Evolutionary conservation across 1,140 invertebrate genomes (phyloP).

Genomic region (Hycleus cichorii): DNA sequence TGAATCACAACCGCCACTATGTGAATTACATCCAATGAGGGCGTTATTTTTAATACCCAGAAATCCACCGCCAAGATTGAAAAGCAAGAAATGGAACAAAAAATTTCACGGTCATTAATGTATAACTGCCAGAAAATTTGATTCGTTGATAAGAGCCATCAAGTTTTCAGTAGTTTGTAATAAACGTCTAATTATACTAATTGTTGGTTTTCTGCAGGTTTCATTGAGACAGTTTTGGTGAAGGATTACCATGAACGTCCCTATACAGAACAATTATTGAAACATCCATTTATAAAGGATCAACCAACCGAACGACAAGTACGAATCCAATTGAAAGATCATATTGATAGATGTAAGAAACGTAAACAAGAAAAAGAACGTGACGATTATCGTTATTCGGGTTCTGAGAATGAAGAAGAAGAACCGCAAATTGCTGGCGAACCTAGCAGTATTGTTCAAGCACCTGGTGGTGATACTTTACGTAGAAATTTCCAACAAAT

Average conservation of each 20-base stretch:
- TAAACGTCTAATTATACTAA: not conserved
- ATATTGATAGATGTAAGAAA: conserved; percentile 96
- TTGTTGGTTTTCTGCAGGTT: conserved; percentile 39
- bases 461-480: conserved; percentile 81
- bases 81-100: conserved; percentile 97
- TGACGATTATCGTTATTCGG: conserved; percentile 77
- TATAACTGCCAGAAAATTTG: too few relatives aligned
- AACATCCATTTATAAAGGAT: conserved; percentile 96
- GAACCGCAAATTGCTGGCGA: conserved; percentile 77
- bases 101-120: conserved; percentile 66
- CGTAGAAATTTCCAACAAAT: conserved; percentile 96
- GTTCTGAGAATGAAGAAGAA: conserved; percentile 84
- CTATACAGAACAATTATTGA: conserved; percentile 95
- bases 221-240: conserved; percentile 82
- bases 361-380: conserved; percentile 84
- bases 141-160: too few relatives aligned
- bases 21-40: conserved; percentile 99
- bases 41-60: conserved; percentile 93
- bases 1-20: conserved; percentile 96
- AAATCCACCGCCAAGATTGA: conserved; percentile 93
- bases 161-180: too few relatives aligned
- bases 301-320: conserved; percentile 97
- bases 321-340: conserved; percentile 96
- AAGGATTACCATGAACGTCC: conserved; percentile 98
- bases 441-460: conserved; percentile 83